A percentile compares a stretch with the other conserved stretches of the same genome.
phyloP scores from a whole-genome alignment of 2,113 vertebrate genomes.

The Neopipo cinnamomea region DNA sequence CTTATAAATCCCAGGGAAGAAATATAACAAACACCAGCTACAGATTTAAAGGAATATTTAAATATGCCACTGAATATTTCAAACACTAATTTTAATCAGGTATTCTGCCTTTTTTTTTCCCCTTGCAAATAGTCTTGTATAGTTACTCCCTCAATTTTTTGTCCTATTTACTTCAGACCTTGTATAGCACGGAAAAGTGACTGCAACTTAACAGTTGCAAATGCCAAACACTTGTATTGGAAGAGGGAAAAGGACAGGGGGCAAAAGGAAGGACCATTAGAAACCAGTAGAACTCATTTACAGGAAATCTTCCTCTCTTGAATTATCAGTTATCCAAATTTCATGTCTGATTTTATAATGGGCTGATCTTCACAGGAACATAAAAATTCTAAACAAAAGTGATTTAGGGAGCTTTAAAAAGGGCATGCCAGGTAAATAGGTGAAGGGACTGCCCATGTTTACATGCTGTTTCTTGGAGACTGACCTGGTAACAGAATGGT shows the following conservation, averaged over 20 bases:
- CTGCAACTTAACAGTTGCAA: conserved; percentile 17
- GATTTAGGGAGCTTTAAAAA: not conserved
- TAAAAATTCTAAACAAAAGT: not conserved
- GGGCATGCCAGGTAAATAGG: not conserved
- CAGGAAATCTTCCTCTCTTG: conserved; percentile 50
- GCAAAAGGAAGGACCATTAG: not conserved
- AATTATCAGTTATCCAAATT: conserved; percentile 55
- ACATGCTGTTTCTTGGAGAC: not conserved
- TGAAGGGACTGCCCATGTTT: not conserved
- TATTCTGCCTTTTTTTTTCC: not conserved
- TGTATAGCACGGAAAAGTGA: not conserved
- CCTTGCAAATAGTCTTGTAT: not conserved
- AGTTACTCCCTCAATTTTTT: not conserved
- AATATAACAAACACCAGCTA: not conserved
- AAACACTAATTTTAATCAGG: not conserved
- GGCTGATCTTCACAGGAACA: conserved; percentile 20
- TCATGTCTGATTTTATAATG: conserved; percentile 57
- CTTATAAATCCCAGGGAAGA: not conserved
- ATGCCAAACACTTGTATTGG: not conserved
- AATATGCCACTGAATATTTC: not conserved
- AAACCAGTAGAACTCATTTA: conserved; percentile 43
- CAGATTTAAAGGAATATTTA: not conserved
- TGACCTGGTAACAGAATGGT: not conserved
- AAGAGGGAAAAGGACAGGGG: not conserved
- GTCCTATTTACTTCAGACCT: not conserved